phyloP scores from a whole-genome alignment of 2,888 invertebrate genomes.

The Elaeidobius kamerunicus region DNA sequence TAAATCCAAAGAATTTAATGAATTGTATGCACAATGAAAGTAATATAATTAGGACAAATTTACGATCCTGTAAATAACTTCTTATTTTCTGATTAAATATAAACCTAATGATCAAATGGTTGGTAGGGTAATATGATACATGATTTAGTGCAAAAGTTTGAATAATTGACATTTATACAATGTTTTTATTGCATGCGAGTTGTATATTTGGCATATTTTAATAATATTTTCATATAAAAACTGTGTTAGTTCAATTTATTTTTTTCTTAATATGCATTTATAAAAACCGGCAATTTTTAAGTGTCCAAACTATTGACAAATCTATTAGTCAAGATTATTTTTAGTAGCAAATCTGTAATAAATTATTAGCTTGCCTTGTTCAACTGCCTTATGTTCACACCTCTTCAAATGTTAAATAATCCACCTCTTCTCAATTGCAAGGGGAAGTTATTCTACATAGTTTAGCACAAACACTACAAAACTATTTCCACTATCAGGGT shows the following conservation, averaged over 20 bases:
- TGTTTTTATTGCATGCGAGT: not conserved
- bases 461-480: too few species aligned
- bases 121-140: slow-evolving; percentile 3
- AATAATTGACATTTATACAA: not conserved
- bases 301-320: too few species aligned
- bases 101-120: slow-evolving; percentile 12
- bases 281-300: not conserved
- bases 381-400: too few species aligned
- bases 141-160: slow-evolving; percentile 2
- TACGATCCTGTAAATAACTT: too few species aligned
- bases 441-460: too few species aligned
- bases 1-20: too few species aligned
- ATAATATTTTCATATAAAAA: slow-evolving; percentile 8
- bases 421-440: too few species aligned
- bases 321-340: too few species aligned
- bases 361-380: not conserved
- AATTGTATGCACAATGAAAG: not conserved
- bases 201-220: slow-evolving; percentile 10
- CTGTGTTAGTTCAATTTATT: not conserved
- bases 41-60: too few species aligned
- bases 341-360: too few species aligned
- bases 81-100: slow-evolving; percentile 7
- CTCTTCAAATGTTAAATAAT: too few species aligned
- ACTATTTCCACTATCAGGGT: too few species aligned
- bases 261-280: not conserved